phyloP scores from a whole-genome alignment of 2,113 vertebrate species.

The Paraplagusia blochii region DNA sequence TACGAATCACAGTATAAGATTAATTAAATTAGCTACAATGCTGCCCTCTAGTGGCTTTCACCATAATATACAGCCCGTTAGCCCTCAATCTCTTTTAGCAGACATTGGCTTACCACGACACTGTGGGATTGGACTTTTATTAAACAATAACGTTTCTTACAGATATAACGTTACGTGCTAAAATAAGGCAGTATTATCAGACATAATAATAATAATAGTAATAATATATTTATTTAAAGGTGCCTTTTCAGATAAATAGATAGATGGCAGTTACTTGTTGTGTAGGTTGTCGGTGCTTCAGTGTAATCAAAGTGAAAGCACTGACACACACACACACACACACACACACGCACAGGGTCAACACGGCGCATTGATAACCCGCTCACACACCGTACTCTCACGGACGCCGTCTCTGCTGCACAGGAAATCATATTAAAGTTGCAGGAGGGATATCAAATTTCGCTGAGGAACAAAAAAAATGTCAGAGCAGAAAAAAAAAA shows the following conservation, averaged over 20 bases:
- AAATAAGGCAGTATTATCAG: no score
- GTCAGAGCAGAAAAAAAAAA: constrained; percentile 58
- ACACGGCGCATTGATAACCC: constrained; percentile 48
- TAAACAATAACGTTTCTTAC: no score
- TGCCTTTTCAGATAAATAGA: neutral
- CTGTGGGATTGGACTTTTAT: no score
- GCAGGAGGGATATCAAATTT: constrained; percentile 75
- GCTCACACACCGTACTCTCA: constrained; percentile 40
- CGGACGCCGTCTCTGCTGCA: constrained; percentile 46
- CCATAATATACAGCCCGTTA: no score
- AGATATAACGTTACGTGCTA: no score
- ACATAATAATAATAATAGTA: no score
- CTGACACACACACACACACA: constrained; percentile 12
- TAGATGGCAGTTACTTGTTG: constrained; percentile 38
- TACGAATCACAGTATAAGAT: no score
- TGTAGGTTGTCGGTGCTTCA: constrained; percentile 23
- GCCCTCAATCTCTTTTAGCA: no score
- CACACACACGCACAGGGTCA: constrained; percentile 17
- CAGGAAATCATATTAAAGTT: constrained; percentile 76
- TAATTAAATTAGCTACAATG: no score
- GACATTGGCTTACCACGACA: no score
- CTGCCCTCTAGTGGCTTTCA: no score
- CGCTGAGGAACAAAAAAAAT: constrained; percentile 60
- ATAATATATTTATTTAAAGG: no score
- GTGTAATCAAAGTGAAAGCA: constrained; percentile 60